Percentiles rank a stretch among this genome's conserved stretches.
Conservation (phyloP, 2,113 vertebrate species). For the Fregetta grallaria region DNA sequence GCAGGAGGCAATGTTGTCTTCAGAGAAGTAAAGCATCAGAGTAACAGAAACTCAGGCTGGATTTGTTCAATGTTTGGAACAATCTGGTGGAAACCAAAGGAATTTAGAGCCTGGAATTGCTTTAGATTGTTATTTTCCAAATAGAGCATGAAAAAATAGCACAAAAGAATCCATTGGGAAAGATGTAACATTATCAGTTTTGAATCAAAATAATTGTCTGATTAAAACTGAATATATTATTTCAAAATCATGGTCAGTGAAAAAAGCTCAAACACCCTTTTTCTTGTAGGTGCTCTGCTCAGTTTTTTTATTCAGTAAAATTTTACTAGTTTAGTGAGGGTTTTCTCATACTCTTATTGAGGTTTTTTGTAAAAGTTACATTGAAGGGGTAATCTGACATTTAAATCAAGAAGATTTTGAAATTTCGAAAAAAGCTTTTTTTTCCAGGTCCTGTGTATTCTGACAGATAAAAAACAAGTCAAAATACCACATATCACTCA, state of each 20-base stretch:
- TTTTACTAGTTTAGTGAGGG: not conserved
- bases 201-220: not conserved
- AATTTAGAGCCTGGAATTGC: not conserved
- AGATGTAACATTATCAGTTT: not conserved
- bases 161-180: not conserved
- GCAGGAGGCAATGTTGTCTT: not conserved
- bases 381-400: not conserved
- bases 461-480: not conserved
- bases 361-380: not conserved
- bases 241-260: not conserved
- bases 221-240: not conserved
- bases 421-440: not conserved
- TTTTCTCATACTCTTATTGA: not conserved
- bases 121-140: conserved; percentile 31
- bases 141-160: not conserved
- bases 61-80: not conserved
- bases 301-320: not conserved
- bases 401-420: not conserved
- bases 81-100: not conserved
- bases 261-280: not conserved
- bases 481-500: not conserved
- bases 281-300: not conserved
- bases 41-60: not conserved
- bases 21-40: not conserved
- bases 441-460: not conserved